Evolutionary conservation across 2,888 invertebrate genomes (phyloP).

Genomic region (Calliphora vomitoria): DNA sequence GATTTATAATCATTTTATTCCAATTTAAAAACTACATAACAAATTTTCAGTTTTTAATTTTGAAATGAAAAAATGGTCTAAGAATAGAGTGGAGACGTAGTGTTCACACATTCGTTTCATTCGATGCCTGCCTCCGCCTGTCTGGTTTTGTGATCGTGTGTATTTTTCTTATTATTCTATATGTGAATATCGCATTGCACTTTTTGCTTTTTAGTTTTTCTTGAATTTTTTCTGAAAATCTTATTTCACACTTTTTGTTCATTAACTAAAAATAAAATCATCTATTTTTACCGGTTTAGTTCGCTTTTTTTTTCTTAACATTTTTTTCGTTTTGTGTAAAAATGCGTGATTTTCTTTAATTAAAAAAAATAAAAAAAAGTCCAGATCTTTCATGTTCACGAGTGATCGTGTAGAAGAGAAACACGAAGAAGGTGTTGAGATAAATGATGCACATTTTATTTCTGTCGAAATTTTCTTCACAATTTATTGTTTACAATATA

Average conservation of each 20-base stretch:
- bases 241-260: conserved; percentile 23
- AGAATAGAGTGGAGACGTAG: conserved; percentile 51
- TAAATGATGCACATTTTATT: conserved; percentile 53
- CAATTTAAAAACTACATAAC: conserved; percentile 38
- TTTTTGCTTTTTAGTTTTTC: conserved; percentile 34
- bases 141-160: not conserved
- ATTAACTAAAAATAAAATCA: conserved; percentile 67
- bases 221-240: conserved; percentile 11
- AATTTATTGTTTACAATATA: conserved; percentile 60
- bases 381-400: conserved; percentile 12
- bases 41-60: conserved; percentile 31
- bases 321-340: not conserved
- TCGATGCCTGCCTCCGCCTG: conserved; percentile 7
- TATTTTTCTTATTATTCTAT: conserved; percentile 13
- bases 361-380: not conserved
- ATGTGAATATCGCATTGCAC: conserved; percentile 62
- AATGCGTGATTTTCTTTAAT: conserved; percentile 25
- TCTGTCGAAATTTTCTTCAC: not conserved
- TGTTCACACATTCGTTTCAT: conserved; percentile 5
- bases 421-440: not conserved
- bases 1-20: conserved; percentile 11
- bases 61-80: conserved; percentile 54
- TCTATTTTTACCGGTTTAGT: conserved; percentile 63
- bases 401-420: not conserved
- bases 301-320: conserved; percentile 4